Base-by-base conservation (phyloP, 2,113 vertebrate genomes). In the Rhinogobius similis region DNA sequence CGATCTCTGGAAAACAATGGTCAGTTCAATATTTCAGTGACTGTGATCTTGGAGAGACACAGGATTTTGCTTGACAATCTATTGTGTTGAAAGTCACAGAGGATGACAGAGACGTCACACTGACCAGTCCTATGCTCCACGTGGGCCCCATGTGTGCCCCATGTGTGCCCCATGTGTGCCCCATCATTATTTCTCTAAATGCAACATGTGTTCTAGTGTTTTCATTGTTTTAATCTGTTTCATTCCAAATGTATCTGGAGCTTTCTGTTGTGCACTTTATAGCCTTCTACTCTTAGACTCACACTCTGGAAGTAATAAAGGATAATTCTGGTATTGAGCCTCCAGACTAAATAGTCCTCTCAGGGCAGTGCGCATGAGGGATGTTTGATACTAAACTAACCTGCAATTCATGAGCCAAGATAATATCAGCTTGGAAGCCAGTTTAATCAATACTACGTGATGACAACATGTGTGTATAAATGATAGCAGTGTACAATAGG, bases 111-210 rank as follows among this genome's bases (percentile, higher is more conserved):
- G 23, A 21, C 38, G 46, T 75, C 52, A 65, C 63, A 48, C 53
- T 68, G 72, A 81, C 75, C 81, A 63, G 83, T 82, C 87, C 73
- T 12, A n/a, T n/a, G n/a, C 81, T 76, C 69, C 90, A 92, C 90
- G 84, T 90, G 90, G 84, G 67, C 65, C 56, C 59, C 93, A n/a
- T n/a, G n/a, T n/a, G n/a, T n/a, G n/a, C n/a, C n/a, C n/a, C n/a
- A n/a, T 29, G n/a, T n/a, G n/a, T n/a, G n/a, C n/a, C 32, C 32
- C 6, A 94, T 90, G 93, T 93, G 93, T 87, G 62, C 46, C 50
- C 56, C 70, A 56, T 29, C 8, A 68, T 46, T 2, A 62, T 70
- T n/a, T 63, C 2, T 68, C 26, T 38, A 2, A 27, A 62, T 59
- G n/a, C 14, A 52, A 59, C 44, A 52, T 11, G 62, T 29, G 62